Conservation (phyloP, 2,888 invertebrate species). For the Lamellibrachia satsuma region DNA sequence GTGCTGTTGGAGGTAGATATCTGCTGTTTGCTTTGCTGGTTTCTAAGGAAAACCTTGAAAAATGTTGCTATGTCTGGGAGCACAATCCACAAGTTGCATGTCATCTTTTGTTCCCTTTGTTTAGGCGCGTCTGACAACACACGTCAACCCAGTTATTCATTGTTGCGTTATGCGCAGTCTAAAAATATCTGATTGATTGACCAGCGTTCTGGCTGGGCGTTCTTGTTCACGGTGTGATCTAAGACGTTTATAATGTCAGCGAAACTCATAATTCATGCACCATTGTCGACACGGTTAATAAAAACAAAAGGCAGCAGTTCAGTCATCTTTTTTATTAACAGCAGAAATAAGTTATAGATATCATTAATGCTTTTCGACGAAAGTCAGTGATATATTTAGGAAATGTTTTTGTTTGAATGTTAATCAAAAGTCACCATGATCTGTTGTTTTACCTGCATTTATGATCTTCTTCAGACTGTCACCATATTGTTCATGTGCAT, state of each 20-base stretch:
- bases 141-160: background rate
- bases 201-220: background rate
- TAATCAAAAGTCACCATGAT: background rate
- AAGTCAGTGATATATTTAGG: background rate
- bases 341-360: background rate
- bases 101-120: background rate
- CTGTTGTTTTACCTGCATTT: no score
- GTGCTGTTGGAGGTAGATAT: background rate
- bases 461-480: no score
- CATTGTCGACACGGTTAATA: background rate
- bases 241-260: background rate
- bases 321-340: background rate
- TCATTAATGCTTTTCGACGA: background rate
- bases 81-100: background rate
- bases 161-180: background rate
- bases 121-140: background rate
- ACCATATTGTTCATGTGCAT: no score
- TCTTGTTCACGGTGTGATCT: conserved; percentile 13
- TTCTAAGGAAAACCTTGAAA: background rate
- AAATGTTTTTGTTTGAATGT: background rate
- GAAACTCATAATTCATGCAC: background rate
- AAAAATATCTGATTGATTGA: background rate
- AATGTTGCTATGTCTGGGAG: background rate
- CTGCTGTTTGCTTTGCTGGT: background rate
- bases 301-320: background rate